Evolutionary conservation across 1,140 invertebrate genomes (phyloP), one percentile per base, ranked within the genome.

Genomic region (Goniozus legneri): DNA sequence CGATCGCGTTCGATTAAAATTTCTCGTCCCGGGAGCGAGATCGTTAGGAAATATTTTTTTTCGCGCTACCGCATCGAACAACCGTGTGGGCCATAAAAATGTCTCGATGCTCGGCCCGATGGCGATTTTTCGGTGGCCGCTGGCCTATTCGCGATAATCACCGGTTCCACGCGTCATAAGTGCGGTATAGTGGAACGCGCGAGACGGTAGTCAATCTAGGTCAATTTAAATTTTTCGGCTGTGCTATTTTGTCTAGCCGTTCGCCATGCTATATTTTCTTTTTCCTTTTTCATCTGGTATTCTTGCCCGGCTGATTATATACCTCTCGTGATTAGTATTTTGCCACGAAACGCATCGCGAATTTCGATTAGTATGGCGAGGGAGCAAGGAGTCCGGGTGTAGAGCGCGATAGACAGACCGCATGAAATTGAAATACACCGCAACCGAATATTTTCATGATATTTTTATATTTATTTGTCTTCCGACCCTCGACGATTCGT

Each of bases 81-180:
- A 54, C 55, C 64, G 62, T 65, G 67, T 60, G 55, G 47, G 47
- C 58, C 54, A 56, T 63, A 67, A 68, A 68, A 67, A 61, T 64
- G 61, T 68, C 63, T 60, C 58, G 62, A 30, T 60, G 61, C 8
- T 7, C 20, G 4, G n/a, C 8, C 45, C 3, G 24, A 16, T 60
- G 58, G 55, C 60, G 66, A 70, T 73, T 67, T 71, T 69, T 71
- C 70, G 54, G 69, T 70, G 63, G 67, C 62, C 56, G 50, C 38
- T 44, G n/a, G 43, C 46, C 53, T 48, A 31, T 27, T 21, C 36
- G 22, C 56, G 60, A 65, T 72, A 72, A 72, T 72, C 59, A 69
- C 58, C 32, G 61, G 64, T 51, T 65, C 48, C n/a, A 48, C 39
- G 33, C 47, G 32, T 43, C 31, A 43, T 22, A n/a, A n/a, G n/a